Conservation (phyloP, 2,888 invertebrate species). For the Cerastis rubricosa region DNA sequence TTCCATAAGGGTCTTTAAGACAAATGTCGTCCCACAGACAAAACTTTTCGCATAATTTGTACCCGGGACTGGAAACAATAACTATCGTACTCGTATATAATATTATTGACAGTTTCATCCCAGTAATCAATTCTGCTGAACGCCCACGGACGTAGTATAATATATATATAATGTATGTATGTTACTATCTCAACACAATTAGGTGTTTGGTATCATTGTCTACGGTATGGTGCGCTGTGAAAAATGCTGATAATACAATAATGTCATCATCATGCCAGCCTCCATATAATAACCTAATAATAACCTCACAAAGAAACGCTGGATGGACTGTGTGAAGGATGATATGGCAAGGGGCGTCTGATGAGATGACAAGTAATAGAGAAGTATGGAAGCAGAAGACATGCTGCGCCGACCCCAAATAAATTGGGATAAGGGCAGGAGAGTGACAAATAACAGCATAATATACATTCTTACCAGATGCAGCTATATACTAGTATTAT, state of each 20-base stretch:
- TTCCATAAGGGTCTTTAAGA: slow-evolving; percentile 10
- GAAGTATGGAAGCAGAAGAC: too few relatives aligned
- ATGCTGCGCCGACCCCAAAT: too few relatives aligned
- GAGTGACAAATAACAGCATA: too few relatives aligned
- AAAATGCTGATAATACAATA: background rate
- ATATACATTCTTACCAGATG: too few relatives aligned
- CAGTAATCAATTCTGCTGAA: background rate
- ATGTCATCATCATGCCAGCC: background rate
- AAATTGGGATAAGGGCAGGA: too few relatives aligned
- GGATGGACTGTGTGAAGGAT: too few relatives aligned
- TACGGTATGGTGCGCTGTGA: background rate
- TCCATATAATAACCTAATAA: background rate
- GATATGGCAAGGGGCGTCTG: too few relatives aligned
- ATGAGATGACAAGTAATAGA: too few relatives aligned
- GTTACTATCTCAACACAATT: background rate
- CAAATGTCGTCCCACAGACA: background rate
- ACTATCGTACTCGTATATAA: background rate
- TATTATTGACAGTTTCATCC: slow-evolving; percentile 10
- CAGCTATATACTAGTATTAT: background rate
- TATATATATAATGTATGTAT: background rate
- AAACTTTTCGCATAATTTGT: slow-evolving; percentile 42
- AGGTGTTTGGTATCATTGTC: background rate
- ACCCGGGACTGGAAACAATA: slow-evolving; percentile 22
- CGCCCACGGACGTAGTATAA: background rate
- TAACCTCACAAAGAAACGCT: background rate